Conservation (phyloP, 2,797 vertebrate species). For the Pipistrellus pygmaeus region DNA sequence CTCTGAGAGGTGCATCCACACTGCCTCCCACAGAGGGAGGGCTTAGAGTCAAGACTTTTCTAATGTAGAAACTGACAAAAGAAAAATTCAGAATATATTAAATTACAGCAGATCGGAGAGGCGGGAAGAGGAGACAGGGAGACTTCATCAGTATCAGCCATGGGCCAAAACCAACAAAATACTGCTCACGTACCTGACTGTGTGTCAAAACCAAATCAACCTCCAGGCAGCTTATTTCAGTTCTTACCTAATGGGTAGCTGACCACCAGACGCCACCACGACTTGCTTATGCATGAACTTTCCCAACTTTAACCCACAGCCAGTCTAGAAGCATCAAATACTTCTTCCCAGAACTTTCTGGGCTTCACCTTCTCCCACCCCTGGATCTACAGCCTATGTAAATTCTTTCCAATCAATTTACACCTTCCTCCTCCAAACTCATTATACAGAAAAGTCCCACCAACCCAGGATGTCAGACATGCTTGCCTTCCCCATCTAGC, state of each 20-base stretch:
- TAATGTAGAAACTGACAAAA: neutral
- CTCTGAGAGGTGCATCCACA: neutral
- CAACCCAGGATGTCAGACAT: too few species aligned
- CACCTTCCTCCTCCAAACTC: neutral
- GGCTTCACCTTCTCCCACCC: neutral
- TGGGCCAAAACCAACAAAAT: neutral
- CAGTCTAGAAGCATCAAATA: neutral
- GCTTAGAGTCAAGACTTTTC: neutral
- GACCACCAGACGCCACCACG: neutral
- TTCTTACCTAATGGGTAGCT: neutral
- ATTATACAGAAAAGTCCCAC: neutral
- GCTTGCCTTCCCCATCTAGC: neutral
- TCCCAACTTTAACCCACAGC: neutral
- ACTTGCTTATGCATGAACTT: neutral
- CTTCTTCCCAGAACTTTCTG: neutral
- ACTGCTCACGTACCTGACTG: neutral
- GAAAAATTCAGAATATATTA: neutral
- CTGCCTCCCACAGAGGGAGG: neutral
- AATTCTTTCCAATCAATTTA: neutral
- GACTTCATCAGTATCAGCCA: neutral
- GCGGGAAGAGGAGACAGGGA: neutral
- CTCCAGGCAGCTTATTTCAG: neutral
- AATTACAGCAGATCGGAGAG: neutral
- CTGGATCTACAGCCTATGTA: neutral
- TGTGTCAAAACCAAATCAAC: neutral